A percentile compares a stretch with the other conserved stretches of the same genome.
Conservation (phyloP, 2,888 invertebrate genomes). For the Tipula confusa region DNA sequence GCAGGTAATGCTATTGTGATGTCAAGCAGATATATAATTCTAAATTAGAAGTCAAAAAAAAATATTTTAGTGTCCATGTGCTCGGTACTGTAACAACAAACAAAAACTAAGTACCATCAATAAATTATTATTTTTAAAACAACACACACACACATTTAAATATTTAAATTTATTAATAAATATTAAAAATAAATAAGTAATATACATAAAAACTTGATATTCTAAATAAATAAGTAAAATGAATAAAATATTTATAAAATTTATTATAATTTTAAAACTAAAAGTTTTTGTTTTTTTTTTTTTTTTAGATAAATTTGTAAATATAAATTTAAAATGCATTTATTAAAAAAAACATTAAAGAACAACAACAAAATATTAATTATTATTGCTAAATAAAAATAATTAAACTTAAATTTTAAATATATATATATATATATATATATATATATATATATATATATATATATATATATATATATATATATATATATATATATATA, state of each 20-base stretch:
- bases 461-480: no score
- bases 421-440: background rate
- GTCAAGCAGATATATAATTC: no score
- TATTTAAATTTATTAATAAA: background rate
- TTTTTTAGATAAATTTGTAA: background rate
- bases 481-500: no score
- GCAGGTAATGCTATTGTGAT: background rate
- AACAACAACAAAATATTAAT: background rate
- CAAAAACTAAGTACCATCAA: background rate
- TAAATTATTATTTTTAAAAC: background rate
- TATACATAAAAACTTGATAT: background rate
- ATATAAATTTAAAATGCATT: background rate
- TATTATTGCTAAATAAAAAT: background rate
- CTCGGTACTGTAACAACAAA: background rate
- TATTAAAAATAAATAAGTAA: background rate
- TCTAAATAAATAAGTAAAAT: slow-evolving; percentile 4
- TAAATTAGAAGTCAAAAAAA: background rate
- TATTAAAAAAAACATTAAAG: background rate
- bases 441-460: no score
- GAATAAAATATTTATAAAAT: background rate
- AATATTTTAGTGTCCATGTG: background rate
- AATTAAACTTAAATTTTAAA: background rate
- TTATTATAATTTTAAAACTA: background rate
- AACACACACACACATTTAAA: background rate
- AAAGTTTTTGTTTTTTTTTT: background rate